phyloP scores from a whole-genome alignment of 2,888 invertebrate species.

The Cantharis rustica region DNA sequence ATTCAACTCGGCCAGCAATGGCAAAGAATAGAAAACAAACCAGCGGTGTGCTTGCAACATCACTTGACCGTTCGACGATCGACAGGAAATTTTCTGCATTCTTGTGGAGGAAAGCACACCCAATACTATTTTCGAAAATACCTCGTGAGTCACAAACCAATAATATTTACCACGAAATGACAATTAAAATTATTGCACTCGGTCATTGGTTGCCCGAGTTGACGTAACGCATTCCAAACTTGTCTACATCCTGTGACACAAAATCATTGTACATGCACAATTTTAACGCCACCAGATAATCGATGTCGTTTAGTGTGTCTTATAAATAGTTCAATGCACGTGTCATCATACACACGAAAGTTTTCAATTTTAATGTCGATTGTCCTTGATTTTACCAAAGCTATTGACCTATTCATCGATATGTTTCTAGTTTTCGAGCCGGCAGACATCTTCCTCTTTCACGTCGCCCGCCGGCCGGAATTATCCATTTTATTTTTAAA shows the following conservation, averaged over 20 bases:
- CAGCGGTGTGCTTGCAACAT: background rate
- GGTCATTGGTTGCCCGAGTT: constrained; percentile 40
- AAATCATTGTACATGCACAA: constrained; percentile 15
- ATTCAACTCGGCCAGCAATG: background rate
- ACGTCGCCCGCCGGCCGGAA: background rate
- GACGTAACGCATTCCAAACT: constrained; percentile 42
- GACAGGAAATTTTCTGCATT: background rate
- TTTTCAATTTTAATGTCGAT: constrained; percentile 14
- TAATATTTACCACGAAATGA: background rate
- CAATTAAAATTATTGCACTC: constrained; percentile 30
- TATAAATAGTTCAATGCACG: background rate
- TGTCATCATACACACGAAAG: background rate
- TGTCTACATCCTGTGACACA: constrained; percentile 35
- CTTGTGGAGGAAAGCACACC: background rate
- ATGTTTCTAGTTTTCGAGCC: constrained; percentile 12
- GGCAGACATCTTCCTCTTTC: background rate
- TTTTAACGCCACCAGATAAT: constrained; percentile 2
- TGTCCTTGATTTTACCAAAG: constrained; percentile 31
- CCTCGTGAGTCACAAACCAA: constrained; percentile 14
- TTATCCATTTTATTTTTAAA: background rate
- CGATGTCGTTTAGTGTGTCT: background rate
- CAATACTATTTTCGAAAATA: background rate
- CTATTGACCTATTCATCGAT: constrained; percentile 32
- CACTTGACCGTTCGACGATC: background rate
- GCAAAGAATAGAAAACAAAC: background rate